These are phyloP conservation scores for Drosophila kanekoi DNA, from an alignment of 2,888 invertebrate species.

Conservation along the genomic window DNA sequence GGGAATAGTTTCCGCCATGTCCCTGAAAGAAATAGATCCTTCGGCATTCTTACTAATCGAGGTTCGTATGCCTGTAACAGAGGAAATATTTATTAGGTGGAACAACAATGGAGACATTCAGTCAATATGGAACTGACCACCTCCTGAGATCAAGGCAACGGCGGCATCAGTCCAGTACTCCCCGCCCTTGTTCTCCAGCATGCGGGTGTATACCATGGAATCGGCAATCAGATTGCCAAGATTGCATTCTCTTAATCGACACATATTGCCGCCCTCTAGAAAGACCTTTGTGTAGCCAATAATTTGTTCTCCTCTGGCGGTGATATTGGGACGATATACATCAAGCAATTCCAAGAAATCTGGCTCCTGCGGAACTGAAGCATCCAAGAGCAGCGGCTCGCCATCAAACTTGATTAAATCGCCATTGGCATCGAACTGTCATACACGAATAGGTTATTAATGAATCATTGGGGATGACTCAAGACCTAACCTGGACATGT, in stretches of 20 bases:
- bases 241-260: conserved; percentile 92
- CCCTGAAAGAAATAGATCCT: conserved; percentile 89
- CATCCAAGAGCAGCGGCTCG: conserved; percentile 91
- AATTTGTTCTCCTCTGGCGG: conserved; percentile 86
- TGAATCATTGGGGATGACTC: no score
- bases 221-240: conserved; percentile 93
- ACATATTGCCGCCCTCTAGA: conserved; percentile 88
- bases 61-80: conserved; percentile 87
- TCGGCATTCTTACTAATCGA: conserved; percentile 87
- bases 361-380: conserved; percentile 88
- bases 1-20: conserved; percentile 90
- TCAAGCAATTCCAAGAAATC: conserved; percentile 88
- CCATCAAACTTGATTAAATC: conserved; percentile 89
- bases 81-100: no score
- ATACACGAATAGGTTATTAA: neutral
- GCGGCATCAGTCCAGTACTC: conserved; percentile 91
- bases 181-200: conserved; percentile 82
- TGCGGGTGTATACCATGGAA: conserved; percentile 88
- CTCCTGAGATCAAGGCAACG: conserved; percentile 91
- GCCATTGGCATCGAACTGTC: conserved; percentile 89
- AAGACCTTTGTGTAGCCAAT: conserved; percentile 90
- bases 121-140: conserved; percentile 85
- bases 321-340: conserved; percentile 87
- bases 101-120: neutral
- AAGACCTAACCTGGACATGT: conserved; percentile 85